Evolutionary conservation across 2,888 invertebrate genomes (phyloP).

Genomic region (Agriopis marginaria): DNA sequence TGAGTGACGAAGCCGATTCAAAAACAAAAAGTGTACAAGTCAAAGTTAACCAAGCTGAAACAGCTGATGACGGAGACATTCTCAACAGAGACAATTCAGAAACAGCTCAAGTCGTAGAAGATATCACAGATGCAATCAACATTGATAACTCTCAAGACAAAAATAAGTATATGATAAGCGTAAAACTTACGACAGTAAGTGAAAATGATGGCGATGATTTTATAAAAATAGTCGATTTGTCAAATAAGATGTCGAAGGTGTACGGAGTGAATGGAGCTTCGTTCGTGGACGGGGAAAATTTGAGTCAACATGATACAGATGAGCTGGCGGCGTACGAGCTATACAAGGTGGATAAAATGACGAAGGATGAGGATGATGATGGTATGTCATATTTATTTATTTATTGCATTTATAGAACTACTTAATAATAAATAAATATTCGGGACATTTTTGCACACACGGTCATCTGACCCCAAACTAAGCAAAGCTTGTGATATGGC

Average conservation of each 20-base stretch:
- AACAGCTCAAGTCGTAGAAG: neutral
- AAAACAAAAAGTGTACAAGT: neutral
- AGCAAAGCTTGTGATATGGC: no score
- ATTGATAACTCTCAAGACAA: neutral
- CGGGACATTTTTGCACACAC: no score
- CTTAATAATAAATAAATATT: no score
- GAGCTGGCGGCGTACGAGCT: neutral
- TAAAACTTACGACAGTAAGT: neutral
- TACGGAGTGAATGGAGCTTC: slow-evolving; percentile 6
- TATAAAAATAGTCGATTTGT: slow-evolving; percentile 5
- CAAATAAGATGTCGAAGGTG: slow-evolving; percentile 13
- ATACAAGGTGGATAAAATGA: slow-evolving; percentile 16
- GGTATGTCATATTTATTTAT: slow-evolving; percentile 11
- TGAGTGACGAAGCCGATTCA: neutral
- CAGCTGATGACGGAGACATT: neutral
- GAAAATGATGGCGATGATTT: neutral
- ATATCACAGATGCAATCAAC: neutral
- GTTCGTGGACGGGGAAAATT: neutral
- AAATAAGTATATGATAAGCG: neutral
- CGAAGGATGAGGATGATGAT: slow-evolving; percentile 25
- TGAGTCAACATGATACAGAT: slow-evolving; percentile 4
- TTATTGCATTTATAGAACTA: no score
- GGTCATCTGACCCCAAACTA: no score
- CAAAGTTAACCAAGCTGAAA: neutral
- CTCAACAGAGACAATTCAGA: neutral